phyloP scores from a whole-genome alignment of 2,797 vertebrate genomes.

The Hydrocynus forskahlii region DNA sequence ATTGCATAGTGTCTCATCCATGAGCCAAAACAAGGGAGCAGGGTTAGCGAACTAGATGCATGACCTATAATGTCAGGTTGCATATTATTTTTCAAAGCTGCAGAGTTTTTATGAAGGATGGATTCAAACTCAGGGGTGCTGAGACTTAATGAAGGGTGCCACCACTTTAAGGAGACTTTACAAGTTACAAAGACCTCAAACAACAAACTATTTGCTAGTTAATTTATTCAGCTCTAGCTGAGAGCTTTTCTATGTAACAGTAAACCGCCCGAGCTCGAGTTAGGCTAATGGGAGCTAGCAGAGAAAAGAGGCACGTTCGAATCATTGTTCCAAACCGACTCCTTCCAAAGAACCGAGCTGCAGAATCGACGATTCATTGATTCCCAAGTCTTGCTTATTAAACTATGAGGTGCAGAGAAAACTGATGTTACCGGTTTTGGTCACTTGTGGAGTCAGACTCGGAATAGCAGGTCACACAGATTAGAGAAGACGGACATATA shows the following conservation, averaged over 20 bases:
- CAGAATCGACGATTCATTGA: background rate
- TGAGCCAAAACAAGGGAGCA: background rate
- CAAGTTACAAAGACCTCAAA: background rate
- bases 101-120: background rate
- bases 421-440: no score
- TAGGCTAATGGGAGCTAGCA: conserved; percentile 47
- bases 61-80: background rate
- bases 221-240: background rate
- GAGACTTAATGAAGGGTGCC: background rate
- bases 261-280: conserved; percentile 17
- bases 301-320: background rate
- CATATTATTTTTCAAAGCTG: background rate
- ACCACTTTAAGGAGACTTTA: background rate
- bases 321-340: background rate
- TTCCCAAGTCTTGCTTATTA: background rate
- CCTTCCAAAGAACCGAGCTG: background rate
- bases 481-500: no score
- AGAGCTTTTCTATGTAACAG: background rate
- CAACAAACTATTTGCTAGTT: background rate
- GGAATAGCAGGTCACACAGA: no score
- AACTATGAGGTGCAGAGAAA: no score
- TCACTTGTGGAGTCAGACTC: background rate
- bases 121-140: background rate
- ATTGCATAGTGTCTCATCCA: background rate
- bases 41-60: background rate